Percentiles rank a stretch among this genome's conserved stretches.
phyloP scores from a whole-genome alignment of 2,797 vertebrate genomes.

The Crocodylus rhombifer region DNA sequence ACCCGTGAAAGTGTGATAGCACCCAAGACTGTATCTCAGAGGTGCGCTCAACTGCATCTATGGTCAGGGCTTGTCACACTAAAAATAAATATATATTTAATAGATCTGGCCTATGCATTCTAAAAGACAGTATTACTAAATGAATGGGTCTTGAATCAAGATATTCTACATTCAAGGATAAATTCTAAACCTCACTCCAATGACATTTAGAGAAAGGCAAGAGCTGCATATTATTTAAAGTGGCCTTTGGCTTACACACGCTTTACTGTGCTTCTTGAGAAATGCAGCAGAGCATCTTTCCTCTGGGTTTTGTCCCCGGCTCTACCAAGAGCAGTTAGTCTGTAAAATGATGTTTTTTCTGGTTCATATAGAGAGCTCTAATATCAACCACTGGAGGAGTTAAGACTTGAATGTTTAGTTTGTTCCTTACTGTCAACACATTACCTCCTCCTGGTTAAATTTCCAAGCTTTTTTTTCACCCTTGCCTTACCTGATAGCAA shows the following conservation, averaged over 20 bases:
- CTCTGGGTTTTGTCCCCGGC: background rate
- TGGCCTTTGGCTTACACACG: background rate
- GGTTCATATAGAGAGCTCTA: background rate
- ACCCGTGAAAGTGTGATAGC: no score
- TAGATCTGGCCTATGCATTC: background rate
- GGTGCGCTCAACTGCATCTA: no score
- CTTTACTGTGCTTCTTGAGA: background rate
- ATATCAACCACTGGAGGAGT: background rate
- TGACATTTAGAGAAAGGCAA: background rate
- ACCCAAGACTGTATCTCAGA: no score
- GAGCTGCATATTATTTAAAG: background rate
- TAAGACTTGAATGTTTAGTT: background rate
- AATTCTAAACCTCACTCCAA: background rate
- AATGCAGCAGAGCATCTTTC: fast-evolving
- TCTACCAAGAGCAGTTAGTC: background rate
- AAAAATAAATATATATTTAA: background rate
- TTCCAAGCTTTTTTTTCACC: background rate
- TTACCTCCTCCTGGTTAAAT: background rate
- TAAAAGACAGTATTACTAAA: background rate
- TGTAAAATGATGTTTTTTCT: background rate
- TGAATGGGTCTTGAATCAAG: background rate
- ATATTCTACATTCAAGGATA: background rate
- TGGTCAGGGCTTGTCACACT: fast-evolving
- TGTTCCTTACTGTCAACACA: background rate
- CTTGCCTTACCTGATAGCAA: background rate